Evolutionary conservation across 2,888 invertebrate genomes (phyloP), one percentile per base, ranked within the genome.

Genomic region (Arge pagana): DNA sequence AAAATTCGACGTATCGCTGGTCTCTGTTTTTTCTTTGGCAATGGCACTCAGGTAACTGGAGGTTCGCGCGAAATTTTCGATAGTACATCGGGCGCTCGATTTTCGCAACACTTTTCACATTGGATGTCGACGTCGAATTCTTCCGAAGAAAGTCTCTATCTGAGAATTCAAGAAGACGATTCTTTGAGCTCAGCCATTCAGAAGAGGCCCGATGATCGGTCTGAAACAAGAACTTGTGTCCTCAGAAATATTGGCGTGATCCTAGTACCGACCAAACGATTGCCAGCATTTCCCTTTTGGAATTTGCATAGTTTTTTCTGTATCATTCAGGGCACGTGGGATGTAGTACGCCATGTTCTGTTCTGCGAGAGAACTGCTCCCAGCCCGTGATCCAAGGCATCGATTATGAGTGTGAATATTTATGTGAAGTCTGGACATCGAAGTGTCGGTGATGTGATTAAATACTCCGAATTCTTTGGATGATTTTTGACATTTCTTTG

Each of bases 331-430:
- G 1, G 13, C 11, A 21, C 37, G 19, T 1, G 19, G 11, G 11
- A 19, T n/a, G 11, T 11, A 37, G 18, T 16, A 16, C n/a, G 21
- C 19, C 7, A 21, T 18, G n/a, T 18, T 18, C 19, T n/a, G 3
- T 19, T 21, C 21, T 37, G 37, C 6, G 37, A 37, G 3, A 37
- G 19, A 4, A 37, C 19, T 10, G 11, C 37, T 37, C 37, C 37
- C n/a, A 37, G 8, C 16, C 19, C 37, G 1, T 11, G 7, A 19
- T 37, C 13, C 3, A 61, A 63, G 1, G 68, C 66, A 39, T 69
- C 68, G 0, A 61, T 64, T 0, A 65, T 66, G 2, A 71, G 28
- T 33, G 66, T 33, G 31, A 71, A 71, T 21, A 60, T 57, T 52
- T 57, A 53, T 15, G 39, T 42, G 24, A 64, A 64, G 50, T 67